Conservation (phyloP, 1,140 invertebrate species). For the Trachymyrmex cornetzi region DNA sequence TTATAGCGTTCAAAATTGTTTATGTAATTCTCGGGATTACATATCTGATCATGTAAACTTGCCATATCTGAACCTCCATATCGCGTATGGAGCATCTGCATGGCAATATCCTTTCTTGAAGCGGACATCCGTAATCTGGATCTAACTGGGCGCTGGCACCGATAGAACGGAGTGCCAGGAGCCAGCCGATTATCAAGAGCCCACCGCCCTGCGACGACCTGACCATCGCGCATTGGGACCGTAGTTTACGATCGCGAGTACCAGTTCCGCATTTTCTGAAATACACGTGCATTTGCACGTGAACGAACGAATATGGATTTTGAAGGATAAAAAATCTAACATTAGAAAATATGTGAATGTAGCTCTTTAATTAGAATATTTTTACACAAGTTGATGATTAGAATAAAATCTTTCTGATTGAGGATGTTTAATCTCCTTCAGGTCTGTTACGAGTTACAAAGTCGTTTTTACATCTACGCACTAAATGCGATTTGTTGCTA, state of each 20-base stretch:
- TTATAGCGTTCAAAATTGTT: neutral
- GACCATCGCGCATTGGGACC: conserved; percentile 84
- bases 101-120: conserved; percentile 89
- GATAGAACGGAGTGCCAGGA: conserved; percentile 73
- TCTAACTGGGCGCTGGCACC: conserved; percentile 72
- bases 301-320: neutral
- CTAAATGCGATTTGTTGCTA: neutral
- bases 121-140: conserved; percentile 87
- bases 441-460: neutral
- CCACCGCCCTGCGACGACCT: conserved; percentile 82
- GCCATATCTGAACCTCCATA: conserved; percentile 91
- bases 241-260: conserved; percentile 63
- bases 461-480: neutral
- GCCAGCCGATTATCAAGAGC: conserved; percentile 74
- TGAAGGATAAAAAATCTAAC: neutral
- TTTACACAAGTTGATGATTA: neutral
- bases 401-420: neutral
- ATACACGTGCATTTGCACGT: neutral
- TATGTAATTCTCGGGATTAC: neutral
- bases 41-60: conserved; percentile 65
- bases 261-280: conserved; percentile 70
- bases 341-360: neutral
- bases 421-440: neutral
- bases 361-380: neutral
- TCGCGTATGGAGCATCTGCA: conserved; percentile 90